Evolutionary conservation across 2,888 invertebrate species (phyloP), one percentile per base, ranked within the genome.

Genomic region (Temnothorax ravouxi): DNA sequence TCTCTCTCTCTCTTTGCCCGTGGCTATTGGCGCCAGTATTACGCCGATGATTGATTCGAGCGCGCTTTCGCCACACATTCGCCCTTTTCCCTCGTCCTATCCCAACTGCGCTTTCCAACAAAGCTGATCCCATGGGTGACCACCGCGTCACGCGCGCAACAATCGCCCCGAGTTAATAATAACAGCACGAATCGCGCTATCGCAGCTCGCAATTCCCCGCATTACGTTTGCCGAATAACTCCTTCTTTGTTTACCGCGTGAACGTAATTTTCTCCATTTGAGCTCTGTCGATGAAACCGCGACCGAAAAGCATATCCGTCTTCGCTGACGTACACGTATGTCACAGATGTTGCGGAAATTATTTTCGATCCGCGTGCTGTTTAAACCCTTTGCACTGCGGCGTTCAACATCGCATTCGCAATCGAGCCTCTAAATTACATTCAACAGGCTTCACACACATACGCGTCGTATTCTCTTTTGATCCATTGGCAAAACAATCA

Each of bases 11-110:
- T 34, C 34, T 34, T 3, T n/a, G n/a, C 50, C 38, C 41, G 72
- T 29, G 25, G 38, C 52, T 25, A 64, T 52, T 29, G 66, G 44
- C 66, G 11, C 47, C 82, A 38, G 64, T 71, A 79, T 84, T 79
- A 77, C 66, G 41, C 52, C 41, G 15, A 21, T 59, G 88, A 88
- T 89, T 85, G 85, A 89, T 88, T 83, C 44, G 52, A 47, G 15
- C 62, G 38, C 62, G 38, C 15, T 56, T 38, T 62, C 62, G 9
- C 56, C 56, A 18, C 47, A 15, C 47, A 15, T 25, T 66, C 67
- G 50, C 25, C 34, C 25, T 50, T 56, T 67, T 74, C 54, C 47
- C 38, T 38, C 67, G 21, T n/a, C 25, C 41, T 52, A 38, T 50
- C 41, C 61, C 38, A 13, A 13, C 47, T 2, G 5, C n/a, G 59